Conservation (phyloP, 1,140 invertebrate genomes). For the Hylaeus volcanicus region DNA sequence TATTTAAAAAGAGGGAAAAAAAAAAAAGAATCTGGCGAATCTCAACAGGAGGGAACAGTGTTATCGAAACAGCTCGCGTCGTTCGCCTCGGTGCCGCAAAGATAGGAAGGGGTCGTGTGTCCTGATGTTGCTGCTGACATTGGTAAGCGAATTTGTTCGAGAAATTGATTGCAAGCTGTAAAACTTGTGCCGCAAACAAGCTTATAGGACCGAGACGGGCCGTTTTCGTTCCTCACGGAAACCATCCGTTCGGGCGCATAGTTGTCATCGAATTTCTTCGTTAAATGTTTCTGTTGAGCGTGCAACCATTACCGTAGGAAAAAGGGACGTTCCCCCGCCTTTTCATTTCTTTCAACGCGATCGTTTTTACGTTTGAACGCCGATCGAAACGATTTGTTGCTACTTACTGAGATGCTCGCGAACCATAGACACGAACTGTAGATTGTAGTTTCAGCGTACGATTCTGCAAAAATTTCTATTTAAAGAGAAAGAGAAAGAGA, state of each 20-base stretch:
- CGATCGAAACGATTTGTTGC: conserved; percentile 13
- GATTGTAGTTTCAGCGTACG: conserved; percentile 33
- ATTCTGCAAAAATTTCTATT: conserved; percentile 41
- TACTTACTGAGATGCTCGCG: conserved; percentile 24
- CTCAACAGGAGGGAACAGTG: conserved; percentile 19
- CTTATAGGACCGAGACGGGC: neutral
- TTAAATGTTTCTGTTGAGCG: conserved; percentile 12
- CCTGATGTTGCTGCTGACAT: conserved; percentile 3
- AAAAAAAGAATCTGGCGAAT: conserved; percentile 14
- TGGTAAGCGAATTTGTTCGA: neutral
- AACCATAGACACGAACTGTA: conserved; percentile 39
- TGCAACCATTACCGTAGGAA: neutral
- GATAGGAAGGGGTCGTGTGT: neutral
- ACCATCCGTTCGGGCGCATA: neutral
- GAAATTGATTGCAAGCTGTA: conserved; percentile 7
- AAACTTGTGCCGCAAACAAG: conserved; percentile 15
- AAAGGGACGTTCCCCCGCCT: neutral
- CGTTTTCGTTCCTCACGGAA: neutral
- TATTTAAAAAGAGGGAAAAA: neutral
- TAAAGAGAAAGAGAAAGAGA: neutral
- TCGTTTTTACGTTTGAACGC: neutral
- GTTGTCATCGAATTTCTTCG: neutral
- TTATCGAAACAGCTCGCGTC: conserved; percentile 12
- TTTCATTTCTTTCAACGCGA: neutral
- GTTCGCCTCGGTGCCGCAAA: conserved; percentile 12